Base-by-base conservation (phyloP, 1,140 invertebrate genomes). In the Laodelphax striatellus region DNA sequence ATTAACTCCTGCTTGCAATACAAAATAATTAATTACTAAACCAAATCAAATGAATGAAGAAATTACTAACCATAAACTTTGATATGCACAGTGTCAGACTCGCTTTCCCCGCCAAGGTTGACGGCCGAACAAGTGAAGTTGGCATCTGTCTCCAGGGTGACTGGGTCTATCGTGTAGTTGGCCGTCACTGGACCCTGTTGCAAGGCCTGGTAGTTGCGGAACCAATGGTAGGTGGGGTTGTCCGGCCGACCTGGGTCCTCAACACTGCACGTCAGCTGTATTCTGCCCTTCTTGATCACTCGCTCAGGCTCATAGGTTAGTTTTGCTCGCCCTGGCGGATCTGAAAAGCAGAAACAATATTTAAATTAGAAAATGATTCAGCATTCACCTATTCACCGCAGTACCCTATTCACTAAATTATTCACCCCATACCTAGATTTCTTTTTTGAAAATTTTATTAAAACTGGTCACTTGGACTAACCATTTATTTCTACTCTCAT, bases 51-150 rank as follows among this genome's bases (percentile, higher is more conserved):
- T 28, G 24, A 28, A 4, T 4, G 24, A 28, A 28, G 6, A 28
- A n/a, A n/a, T n/a, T 24, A 71, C 71, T 78, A 73, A 90, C 87
- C 87, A 13, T 84, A 77, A 31, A 93, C 90, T 68, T 92, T 82
- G 63, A 94, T 82, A 67, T 79, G 79, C 17, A 83, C 79, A 16
- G 80, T 82, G 5, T 86, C 88, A 9, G 81, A 76, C 52, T 82
- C 79, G 2, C 90, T 89, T 62, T 83, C 81, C 0, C 91, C 91
- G 5, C 88, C 91, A 21, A 84, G 81, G 70, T 92, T 94, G 67
- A 82, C 80, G 0, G 89, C 90, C 58, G 85, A 79, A 69, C 92
- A 95, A 0, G 88, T 89, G 75, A 92, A 93, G 75, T 92, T 92
- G 63, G 87, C 86, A 46, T 87, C 79, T 28, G 86, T 88, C 69